These are phyloP conservation scores for Toxonevra muliebris DNA, from an alignment of 2,888 invertebrate genomes.

Conservation along the genomic window DNA sequence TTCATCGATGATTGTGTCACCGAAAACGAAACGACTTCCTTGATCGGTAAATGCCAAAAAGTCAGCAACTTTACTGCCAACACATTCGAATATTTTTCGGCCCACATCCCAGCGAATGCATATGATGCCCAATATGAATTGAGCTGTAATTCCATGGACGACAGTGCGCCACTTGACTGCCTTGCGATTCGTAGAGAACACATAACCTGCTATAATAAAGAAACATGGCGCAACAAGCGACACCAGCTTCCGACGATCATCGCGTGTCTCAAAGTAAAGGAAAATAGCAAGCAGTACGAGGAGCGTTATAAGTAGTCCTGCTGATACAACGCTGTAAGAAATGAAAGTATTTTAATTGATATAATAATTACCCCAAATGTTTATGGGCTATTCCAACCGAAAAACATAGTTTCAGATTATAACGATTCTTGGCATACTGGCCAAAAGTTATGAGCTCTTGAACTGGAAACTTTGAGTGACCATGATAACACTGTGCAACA, in stretches of 20 bases:
- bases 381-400: no score
- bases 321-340: conserved; percentile 66
- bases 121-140: conserved; percentile 84
- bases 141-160: conserved; percentile 80
- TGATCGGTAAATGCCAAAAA: conserved; percentile 82
- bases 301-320: conserved; percentile 64
- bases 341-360: no score
- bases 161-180: conserved; percentile 83
- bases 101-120: conserved; percentile 88
- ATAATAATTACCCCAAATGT: no score
- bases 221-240: conserved; percentile 75
- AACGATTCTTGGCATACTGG: no score
- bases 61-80: conserved; percentile 73
- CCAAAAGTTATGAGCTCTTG: no score
- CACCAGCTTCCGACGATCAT: conserved; percentile 70
- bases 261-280: conserved; percentile 72
- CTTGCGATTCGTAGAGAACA: conserved; percentile 71
- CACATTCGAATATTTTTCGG: conserved; percentile 70
- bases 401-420: no score
- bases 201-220: conserved; percentile 72
- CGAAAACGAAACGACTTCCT: conserved; percentile 88
- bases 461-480: no score
- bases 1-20: conserved; percentile 70
- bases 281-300: conserved; percentile 69
- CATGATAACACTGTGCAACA: no score